Evolutionary conservation across 2,113 vertebrate genomes (phyloP), one percentile per base, ranked within the genome.

Genomic region (Odontophorus gujanensis): DNA sequence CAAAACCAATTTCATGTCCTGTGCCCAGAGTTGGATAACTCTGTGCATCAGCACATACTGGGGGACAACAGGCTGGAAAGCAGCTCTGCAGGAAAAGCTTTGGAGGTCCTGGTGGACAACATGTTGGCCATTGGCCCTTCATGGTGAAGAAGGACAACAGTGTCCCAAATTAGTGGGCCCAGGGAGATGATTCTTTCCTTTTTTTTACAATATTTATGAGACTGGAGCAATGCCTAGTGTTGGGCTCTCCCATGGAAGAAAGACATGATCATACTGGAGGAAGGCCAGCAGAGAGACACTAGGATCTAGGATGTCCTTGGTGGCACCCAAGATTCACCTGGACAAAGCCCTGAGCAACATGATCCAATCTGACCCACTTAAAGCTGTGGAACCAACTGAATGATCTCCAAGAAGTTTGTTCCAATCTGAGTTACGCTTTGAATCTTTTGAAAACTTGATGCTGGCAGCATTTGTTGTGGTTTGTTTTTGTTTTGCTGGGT

Each of bases 1-100:
- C 47, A 43, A 67, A n/a, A 43, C 25, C 9, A 69, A 51, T 47
- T 25, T 9, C 22, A 82, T 48, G 34, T 72, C 57, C 20, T 32
- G 17, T 2, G 1, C 43, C 15, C 0, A 1, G n/a, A 53, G 18
- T 7, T 34, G 45, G 19, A 81, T 25, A 81, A 66, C 13, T 18
- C 12, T 0, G 0, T 11, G n/a, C n/a, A 40, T 11, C 28, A 61
- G 13, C 34, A 61, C 8, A 43, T 34, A 7, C 0, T 61, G 21
- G 21, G 61, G 34, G 6, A 58, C 0, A 1, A 51, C 12, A 21
- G 34, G 34, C 47, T 51, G 48, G 34, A 71, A 50, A 51, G 68
- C 18, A 71, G 47, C n/a, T 63, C 36, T 40, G 61, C 10, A 12
- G 25, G 7, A 63, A 63, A 40, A 36, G 61, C 36, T 34, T 25